Evolutionary conservation across 2,888 invertebrate genomes (phyloP).

Genomic region (Idaea straminata): DNA sequence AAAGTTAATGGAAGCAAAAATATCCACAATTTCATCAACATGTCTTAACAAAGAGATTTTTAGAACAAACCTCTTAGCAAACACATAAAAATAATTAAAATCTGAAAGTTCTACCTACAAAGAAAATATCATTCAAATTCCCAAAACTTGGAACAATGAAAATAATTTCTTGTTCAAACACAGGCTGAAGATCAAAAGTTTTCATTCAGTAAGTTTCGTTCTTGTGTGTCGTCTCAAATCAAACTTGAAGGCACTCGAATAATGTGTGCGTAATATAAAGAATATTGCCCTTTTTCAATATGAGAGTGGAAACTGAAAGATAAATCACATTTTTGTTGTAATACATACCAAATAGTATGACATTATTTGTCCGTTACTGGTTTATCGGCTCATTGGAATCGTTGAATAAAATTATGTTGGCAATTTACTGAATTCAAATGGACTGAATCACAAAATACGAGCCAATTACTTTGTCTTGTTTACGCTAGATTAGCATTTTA

Average conservation of each 20-base stretch:
- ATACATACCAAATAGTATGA: slow-evolving; percentile 17
- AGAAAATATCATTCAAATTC: slow-evolving; percentile 11
- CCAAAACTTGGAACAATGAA: slow-evolving; percentile 9
- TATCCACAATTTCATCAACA: neutral
- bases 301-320: slow-evolving; percentile 24
- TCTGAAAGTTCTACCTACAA: slow-evolving; percentile 4
- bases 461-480: neutral
- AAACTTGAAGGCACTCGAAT: slow-evolving; percentile 16
- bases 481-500: neutral
- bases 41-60: neutral
- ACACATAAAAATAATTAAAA: slow-evolving; percentile 3
- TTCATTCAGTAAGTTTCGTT: slow-evolving; percentile 14
- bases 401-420: neutral
- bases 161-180: slow-evolving; percentile 9
- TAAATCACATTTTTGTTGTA: slow-evolving; percentile 24
- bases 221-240: slow-evolving; percentile 16
- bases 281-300: slow-evolving; percentile 24
- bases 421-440: neutral
- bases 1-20: neutral
- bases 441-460: neutral
- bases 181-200: slow-evolving; percentile 20
- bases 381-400: neutral
- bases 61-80: slow-evolving; percentile 10
- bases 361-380: neutral
- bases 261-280: slow-evolving; percentile 11